Evolutionary conservation across 2,113 vertebrate genomes (phyloP), one percentile per base, ranked within the genome.

Genomic region (Dunckerocampus dactyliophorus): DNA sequence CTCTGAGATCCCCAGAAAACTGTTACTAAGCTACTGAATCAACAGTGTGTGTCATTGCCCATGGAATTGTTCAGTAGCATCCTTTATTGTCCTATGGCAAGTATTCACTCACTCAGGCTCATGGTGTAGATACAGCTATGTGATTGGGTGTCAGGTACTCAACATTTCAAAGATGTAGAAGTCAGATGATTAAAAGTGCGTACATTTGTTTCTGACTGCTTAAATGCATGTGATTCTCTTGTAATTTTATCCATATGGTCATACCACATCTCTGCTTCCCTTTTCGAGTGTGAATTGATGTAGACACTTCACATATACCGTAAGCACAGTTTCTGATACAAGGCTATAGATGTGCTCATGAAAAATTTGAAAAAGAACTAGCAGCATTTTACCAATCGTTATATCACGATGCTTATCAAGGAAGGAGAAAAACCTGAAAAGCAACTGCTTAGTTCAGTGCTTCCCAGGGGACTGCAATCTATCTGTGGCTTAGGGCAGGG

Each of bases 1-100:
- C 67, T 52, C 60, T 28, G 54, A 70, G 69, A 58, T 72, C 45
- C 48, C 42, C 77, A 48, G 65, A 72, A 34, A 75, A 69, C 31
- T 47, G 67, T 77, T 43, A 71, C 72, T 50, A 55, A 62, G 56
- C 50, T 55, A 52, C 55, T 62, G 16, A 48, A 46, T 47, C 49
- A 43, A 42, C 55, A 7, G 49, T 54, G 62, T 54, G 62, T 72
- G 68, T 54, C 49, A 47, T 47, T 58, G 15, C 39, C 21, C 24
- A 51, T 39, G 47, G 39, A 31, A 47, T 6, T 59, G 34, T 14
- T 31, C 4, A 65, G 55, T 53, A 66, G 51, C 24, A n/a, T 11
- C 19, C 12, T 54, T 62, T 62, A 57, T 59, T 57, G 43, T 11
- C 16, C 56, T 3, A n/a, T 1, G 46, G 63, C 52, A 22, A n/a